These are phyloP conservation scores for Stercorarius parasiticus DNA, from an alignment of 2,113 vertebrate species.

Conservation along the genomic window DNA sequence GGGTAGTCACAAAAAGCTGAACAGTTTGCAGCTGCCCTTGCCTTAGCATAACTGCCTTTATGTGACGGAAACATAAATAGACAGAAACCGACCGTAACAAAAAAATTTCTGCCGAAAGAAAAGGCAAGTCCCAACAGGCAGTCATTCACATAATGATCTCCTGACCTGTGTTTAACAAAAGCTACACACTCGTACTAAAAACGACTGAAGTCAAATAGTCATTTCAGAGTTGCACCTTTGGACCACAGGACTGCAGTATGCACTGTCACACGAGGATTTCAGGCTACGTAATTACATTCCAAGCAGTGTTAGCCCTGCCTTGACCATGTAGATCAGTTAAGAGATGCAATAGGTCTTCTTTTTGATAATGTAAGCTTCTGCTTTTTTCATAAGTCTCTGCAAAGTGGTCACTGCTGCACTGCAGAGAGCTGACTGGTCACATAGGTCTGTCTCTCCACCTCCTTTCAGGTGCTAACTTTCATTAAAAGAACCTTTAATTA, in stretches of 20 bases:
- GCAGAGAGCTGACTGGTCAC: neutral
- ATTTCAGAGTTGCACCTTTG: slow-evolving; percentile 22
- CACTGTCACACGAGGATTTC: neutral
- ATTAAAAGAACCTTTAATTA: slow-evolving; percentile 35
- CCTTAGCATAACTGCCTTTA: neutral
- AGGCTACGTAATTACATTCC: neutral
- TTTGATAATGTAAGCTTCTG: neutral
- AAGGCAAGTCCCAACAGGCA: slow-evolving; percentile 1
- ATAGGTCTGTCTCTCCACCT: neutral
- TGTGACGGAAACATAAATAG: slow-evolving; percentile 19
- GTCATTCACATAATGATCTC: slow-evolving; percentile 17
- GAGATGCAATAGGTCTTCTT: neutral
- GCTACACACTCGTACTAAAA: neutral
- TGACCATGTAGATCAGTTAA: neutral
- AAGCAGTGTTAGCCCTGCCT: neutral
- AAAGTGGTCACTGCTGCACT: neutral
- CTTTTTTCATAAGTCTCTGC: neutral
- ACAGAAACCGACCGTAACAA: neutral
- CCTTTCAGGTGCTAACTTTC: slow-evolving; percentile 32
- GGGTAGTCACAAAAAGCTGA: neutral
- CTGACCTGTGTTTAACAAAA: slow-evolving; percentile 42
- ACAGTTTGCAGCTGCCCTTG: slow-evolving; percentile 12
- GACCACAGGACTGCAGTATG: neutral
- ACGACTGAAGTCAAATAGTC: neutral
- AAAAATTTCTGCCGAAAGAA: neutral